Conservation (phyloP, 2,797 vertebrate genomes). For the Oceanodroma leucorhoa region DNA sequence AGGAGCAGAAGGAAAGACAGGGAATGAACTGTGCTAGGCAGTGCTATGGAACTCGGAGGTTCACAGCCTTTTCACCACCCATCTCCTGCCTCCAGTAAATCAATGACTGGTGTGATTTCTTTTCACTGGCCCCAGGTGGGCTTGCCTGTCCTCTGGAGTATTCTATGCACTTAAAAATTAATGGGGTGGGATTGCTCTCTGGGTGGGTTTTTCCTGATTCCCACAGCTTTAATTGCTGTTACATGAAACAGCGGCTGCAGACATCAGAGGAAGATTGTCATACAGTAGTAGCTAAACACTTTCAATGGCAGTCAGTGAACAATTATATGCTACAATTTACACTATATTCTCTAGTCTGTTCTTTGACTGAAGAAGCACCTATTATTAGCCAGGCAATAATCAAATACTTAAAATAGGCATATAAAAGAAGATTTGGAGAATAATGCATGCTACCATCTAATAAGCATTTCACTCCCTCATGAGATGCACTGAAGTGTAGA, state of each 20-base stretch:
- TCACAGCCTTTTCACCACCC: background rate
- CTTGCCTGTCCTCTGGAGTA: background rate
- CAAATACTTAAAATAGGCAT: conserved; percentile 72
- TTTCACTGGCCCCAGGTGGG: background rate
- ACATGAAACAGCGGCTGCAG: conserved; percentile 41
- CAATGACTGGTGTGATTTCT: background rate
- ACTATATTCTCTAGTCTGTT: conserved; percentile 47
- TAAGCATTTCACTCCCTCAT: conserved; percentile 25
- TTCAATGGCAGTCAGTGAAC: conserved; percentile 57
- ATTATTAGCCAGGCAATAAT: conserved; percentile 74
- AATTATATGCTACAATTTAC: conserved; percentile 52
- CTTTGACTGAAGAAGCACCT: conserved; percentile 67
- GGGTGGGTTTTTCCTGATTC: conserved; percentile 35
- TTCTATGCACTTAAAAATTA: background rate
- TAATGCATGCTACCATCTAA: conserved; percentile 27
- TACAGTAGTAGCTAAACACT: conserved; percentile 25
- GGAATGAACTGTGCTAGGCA: background rate
- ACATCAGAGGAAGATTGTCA: background rate
- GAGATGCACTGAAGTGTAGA: conserved; percentile 15
- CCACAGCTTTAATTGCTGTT: conserved; percentile 46
- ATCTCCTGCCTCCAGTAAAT: rapidly evolving
- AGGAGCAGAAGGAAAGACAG: background rate
- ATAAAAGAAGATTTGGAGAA: conserved; percentile 62
- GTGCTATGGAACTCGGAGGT: background rate
- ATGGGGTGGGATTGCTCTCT: background rate